phyloP scores from a whole-genome alignment of 2,888 invertebrate species.

The Theretra japonica region DNA sequence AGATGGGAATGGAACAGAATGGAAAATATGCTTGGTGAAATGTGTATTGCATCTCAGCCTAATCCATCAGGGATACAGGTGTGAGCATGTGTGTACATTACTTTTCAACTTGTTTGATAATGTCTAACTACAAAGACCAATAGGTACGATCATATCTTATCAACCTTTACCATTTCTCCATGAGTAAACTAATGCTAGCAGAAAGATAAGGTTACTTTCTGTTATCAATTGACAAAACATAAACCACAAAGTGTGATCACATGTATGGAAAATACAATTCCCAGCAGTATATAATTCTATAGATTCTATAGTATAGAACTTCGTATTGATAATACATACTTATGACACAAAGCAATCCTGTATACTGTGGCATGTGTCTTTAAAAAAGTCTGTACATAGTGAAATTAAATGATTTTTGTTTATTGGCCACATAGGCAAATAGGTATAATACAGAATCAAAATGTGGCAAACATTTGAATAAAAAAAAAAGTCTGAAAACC shows the following conservation, averaged over 20 bases:
- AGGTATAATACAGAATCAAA: too few relatives aligned
- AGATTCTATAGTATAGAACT: not conserved
- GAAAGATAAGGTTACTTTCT: not conserved
- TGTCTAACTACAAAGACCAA: not conserved
- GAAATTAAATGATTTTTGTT: too few relatives aligned
- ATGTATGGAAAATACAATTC: not conserved
- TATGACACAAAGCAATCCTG: too few relatives aligned
- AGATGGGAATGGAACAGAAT: too few relatives aligned
- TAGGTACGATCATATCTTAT: constrained; percentile 12
- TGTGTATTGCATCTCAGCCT: not conserved
- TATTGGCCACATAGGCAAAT: too few relatives aligned
- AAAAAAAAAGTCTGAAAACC: too few relatives aligned
- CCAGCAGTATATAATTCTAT: not conserved
- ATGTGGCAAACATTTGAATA: too few relatives aligned
- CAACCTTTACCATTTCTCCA: constrained; percentile 4
- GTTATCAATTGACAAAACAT: constrained; percentile 8
- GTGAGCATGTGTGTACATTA: not conserved
- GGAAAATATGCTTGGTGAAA: too few relatives aligned
- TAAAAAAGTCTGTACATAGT: too few relatives aligned
- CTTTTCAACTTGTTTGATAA: constrained; percentile 6
- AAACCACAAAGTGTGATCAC: not conserved
- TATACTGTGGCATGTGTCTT: too few relatives aligned
- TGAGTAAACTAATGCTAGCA: constrained; percentile 1
- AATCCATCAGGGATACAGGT: too few relatives aligned
- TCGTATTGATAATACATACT: too few relatives aligned